Percentiles rank a stretch among this genome's conserved stretches.
Conservation (phyloP, 2,888 invertebrate species). For the Melieria crassipennis region DNA sequence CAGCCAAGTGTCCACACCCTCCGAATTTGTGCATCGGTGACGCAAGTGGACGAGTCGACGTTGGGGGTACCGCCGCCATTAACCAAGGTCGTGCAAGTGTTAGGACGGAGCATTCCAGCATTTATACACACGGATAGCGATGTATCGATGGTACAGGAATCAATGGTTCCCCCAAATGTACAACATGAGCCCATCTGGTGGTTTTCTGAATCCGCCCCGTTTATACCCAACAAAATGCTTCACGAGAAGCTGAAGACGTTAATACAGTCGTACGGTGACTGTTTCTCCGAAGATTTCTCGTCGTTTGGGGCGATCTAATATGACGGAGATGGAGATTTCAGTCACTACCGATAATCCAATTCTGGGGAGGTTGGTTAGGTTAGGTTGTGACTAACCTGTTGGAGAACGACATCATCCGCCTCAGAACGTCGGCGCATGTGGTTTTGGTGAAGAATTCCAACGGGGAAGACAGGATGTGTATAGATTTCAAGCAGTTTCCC, state of each 20-base stretch:
- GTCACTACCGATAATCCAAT: constrained; percentile 43
- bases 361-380: no score
- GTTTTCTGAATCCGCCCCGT: no score
- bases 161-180: constrained; percentile 12
- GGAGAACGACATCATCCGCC: neutral
- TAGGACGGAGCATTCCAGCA: constrained; percentile 14
- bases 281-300: neutral
- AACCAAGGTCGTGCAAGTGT: constrained; percentile 17
- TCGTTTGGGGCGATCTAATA: neutral
- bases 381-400: neutral
- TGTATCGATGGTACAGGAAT: constrained; percentile 27
- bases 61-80: constrained; percentile 21
- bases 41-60: constrained; percentile 4
- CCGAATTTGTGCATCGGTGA: constrained; percentile 7
- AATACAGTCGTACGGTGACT: neutral
- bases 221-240: no score
- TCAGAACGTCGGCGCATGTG: neutral
- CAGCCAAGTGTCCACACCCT: neutral
- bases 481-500: no score
- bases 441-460: constrained; percentile 7
- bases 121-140: constrained; percentile 39
- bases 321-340: neutral
- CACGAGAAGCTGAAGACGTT: no score
- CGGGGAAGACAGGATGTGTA: no score
- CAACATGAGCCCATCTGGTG: neutral